Evolutionary conservation across 1,140 invertebrate species (phyloP), one percentile per base, ranked within the genome.

Genomic region (Magallana angulata): DNA sequence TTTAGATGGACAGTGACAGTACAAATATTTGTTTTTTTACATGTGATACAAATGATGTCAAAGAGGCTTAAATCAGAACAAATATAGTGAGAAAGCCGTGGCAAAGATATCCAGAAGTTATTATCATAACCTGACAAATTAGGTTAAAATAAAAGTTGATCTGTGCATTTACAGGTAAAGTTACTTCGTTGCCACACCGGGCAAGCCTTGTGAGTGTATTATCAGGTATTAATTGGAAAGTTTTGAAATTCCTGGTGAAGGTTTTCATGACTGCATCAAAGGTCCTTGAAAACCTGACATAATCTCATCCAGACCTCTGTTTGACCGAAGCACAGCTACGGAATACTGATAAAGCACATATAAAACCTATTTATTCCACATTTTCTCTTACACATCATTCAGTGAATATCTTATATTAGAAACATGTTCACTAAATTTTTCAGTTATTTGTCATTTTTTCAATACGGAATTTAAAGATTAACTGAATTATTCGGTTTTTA

Each of bases 201-300:
- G 24, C 9, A 11, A 30, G 68, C 11, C 68, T 30, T 76, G 7
- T 76, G 68, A 76, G 24, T 76, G 68, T 76, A 36, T 76, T 30
- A 76, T 76, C 68, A 8, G 68, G 68, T 76, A 76, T 76, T 76
- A 76, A 30, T 18, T 18, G 68, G 68, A 30, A 76, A 76, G 68
- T 76, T 76, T 48, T 76, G 18, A 76, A 76, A 76, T 76, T 76
- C 68, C 36, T 76, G 68, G 7, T 76, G 12, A 76, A 76, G 68
- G 68, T 76, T 76, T 76, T 76, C 68, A 76, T 76, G 68, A 76
- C 68, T 76, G 24, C 24, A 76, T 76, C 68, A 76, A 76, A 76
- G 68, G 68, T 76, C 68, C 68, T 76, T 76, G 68, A 76, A 76
- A 76, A 76, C 8, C 68, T 48, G 36, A 48, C 68, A 76, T 76